phyloP scores from a whole-genome alignment of 2,888 invertebrate species.

The Sisyra terminalis region DNA sequence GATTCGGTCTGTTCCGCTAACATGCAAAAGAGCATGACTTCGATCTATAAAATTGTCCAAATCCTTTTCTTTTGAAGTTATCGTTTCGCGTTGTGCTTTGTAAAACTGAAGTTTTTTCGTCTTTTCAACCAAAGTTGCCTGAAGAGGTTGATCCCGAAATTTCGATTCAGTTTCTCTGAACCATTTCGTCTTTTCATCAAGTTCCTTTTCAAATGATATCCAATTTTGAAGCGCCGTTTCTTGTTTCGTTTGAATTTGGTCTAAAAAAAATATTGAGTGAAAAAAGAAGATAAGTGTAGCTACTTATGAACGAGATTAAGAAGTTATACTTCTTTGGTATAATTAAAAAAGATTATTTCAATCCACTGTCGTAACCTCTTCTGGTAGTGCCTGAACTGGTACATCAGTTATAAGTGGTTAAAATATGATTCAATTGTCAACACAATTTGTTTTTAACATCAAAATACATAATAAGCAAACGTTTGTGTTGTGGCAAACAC shows the following conservation, averaged over 20 bases:
- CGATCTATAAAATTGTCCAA: conserved; percentile 80
- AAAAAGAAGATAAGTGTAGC: too few relatives aligned
- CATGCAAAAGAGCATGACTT: conserved; percentile 70
- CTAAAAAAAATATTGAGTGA: conserved; percentile 17
- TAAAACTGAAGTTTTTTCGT: conserved; percentile 53
- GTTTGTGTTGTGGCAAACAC: too few relatives aligned
- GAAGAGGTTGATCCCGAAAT: conserved; percentile 72
- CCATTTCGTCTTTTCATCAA: conserved; percentile 74
- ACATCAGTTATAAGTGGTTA: too few relatives aligned
- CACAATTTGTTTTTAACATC: too few relatives aligned
- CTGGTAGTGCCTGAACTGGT: too few relatives aligned
- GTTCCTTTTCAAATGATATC: conserved; percentile 69
- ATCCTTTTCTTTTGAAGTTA: conserved; percentile 65
- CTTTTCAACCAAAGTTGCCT: conserved; percentile 68
- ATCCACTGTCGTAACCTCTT: too few relatives aligned
- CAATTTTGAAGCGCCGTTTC: conserved; percentile 63
- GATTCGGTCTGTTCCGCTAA: conserved; percentile 69
- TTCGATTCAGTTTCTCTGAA: conserved; percentile 68
- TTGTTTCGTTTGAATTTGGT: conserved; percentile 53
- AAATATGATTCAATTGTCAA: too few relatives aligned
- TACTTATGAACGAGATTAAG: too few relatives aligned
- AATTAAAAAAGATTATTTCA: too few relatives aligned
- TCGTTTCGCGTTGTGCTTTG: conserved; percentile 55
- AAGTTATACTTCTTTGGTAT: too few relatives aligned
- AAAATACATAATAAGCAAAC: too few relatives aligned